These are phyloP conservation scores for Cherax destructor DNA, from an alignment of 1,140 invertebrate species.

Conservation along the genomic window DNA sequence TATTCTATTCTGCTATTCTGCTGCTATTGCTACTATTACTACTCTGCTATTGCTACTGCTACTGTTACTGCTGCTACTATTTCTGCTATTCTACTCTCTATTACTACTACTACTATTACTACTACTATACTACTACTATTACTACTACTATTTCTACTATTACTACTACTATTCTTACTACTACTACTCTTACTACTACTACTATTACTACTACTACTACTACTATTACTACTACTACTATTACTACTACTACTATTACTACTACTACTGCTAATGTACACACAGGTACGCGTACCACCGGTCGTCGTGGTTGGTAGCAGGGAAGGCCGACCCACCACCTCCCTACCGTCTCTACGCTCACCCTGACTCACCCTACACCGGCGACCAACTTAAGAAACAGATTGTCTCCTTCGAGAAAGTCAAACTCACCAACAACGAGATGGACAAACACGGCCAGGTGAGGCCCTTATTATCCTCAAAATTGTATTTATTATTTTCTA, in stretches of 20 bases:
- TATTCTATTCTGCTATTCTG: too few relatives aligned
- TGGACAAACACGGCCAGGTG: slow-evolving; percentile 83
- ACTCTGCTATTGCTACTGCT: neutral
- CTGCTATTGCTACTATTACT: neutral
- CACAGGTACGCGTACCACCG: slow-evolving; percentile 91
- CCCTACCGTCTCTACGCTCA: slow-evolving; percentile 95
- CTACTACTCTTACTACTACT: neutral
- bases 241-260: too few relatives aligned
- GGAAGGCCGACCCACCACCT: slow-evolving; percentile 96
- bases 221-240: too few relatives aligned
- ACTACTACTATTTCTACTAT: too few relatives aligned
- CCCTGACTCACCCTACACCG: slow-evolving; percentile 97
- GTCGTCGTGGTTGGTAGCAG: slow-evolving; percentile 97
- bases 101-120: too few relatives aligned
- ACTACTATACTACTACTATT: too few relatives aligned
- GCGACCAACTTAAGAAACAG: slow-evolving; percentile 86
- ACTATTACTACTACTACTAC: too few relatives aligned
- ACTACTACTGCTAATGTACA: neutral
- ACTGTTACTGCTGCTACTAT: neutral
- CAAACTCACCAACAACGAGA: slow-evolving; percentile 84
- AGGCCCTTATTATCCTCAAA: slow-evolving; percentile 73
- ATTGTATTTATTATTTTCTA: neutral
- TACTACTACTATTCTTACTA: too few relatives aligned
- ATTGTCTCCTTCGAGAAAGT: slow-evolving; percentile 85
- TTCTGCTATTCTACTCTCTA: too few relatives aligned